Conservation (phyloP, 2,113 vertebrate species). For the Scortum barcoo region DNA sequence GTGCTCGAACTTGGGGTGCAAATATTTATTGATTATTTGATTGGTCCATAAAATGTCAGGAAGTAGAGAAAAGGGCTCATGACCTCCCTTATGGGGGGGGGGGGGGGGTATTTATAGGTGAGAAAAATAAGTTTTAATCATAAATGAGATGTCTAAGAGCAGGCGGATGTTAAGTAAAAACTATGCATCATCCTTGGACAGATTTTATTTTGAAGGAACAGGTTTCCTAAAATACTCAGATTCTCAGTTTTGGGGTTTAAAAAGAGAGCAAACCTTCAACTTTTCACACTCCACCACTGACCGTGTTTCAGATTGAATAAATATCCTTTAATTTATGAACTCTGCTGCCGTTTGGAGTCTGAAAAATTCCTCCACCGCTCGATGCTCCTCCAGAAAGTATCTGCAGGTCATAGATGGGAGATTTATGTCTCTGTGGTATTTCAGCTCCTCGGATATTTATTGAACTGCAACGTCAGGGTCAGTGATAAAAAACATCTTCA, state of each 20-base stretch:
- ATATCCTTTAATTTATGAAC: neutral
- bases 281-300: too few relatives aligned
- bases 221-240: neutral
- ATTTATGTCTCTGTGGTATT: constrained; percentile 18
- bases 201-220: too few relatives aligned
- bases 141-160: neutral
- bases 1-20: too few relatives aligned
- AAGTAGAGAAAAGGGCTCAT: too few relatives aligned
- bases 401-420: neutral
- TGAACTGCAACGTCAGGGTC: neutral
- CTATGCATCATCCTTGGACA: too few relatives aligned
- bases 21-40: too few relatives aligned
- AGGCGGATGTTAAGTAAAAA: too few relatives aligned
- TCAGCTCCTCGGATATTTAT: neutral
- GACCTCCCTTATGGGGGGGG: too few relatives aligned
- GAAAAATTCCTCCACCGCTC: constrained; percentile 24
- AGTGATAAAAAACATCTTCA: constrained; percentile 15
- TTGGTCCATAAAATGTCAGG: too few relatives aligned
- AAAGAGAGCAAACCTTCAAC: neutral
- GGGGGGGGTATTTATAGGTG: too few relatives aligned
- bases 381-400: constrained; percentile 48
- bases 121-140: neutral
- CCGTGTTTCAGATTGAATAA: neutral
- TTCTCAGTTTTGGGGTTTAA: neutral
- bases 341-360: neutral